phyloP scores from a whole-genome alignment of 2,113 vertebrate species.

The Daphoenositta chrysoptera region DNA sequence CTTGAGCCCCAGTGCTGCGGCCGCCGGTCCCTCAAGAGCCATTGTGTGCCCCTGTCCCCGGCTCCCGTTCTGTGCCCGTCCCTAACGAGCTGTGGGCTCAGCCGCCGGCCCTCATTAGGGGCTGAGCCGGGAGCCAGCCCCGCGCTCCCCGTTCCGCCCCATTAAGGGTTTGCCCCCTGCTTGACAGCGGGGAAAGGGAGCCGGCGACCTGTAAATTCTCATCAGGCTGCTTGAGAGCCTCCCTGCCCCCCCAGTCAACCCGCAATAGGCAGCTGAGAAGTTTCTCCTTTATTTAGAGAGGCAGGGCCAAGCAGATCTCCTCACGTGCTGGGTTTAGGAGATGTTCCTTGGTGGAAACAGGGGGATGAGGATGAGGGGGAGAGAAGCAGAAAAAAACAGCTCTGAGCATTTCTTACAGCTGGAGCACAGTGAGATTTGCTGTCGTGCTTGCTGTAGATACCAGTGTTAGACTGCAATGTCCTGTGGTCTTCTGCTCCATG shows the following conservation, averaged over 20 bases:
- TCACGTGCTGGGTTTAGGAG: background rate
- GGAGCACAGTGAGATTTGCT: background rate
- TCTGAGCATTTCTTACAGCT: background rate
- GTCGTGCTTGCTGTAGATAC: background rate
- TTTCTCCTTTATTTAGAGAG: slow-evolving; percentile 28
- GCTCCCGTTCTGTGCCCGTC: background rate
- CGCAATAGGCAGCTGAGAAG: slow-evolving; percentile 5
- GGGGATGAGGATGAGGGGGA: background rate
- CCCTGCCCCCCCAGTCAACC: slow-evolving; percentile 17
- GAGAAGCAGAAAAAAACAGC: background rate
- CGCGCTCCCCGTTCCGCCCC: slow-evolving; percentile 36
- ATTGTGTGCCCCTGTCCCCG: slow-evolving; percentile 49
- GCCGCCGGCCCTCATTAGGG: slow-evolving; percentile 59
- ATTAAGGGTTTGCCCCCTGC: slow-evolving; percentile 58
- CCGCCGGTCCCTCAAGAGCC: slow-evolving; percentile 55
- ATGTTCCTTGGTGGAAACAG: background rate
- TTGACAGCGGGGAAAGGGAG: slow-evolving; percentile 41
- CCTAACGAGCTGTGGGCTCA: slow-evolving; percentile 46
- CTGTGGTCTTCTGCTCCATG: background rate
- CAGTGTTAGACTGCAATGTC: background rate
- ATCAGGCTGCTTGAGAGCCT: background rate
- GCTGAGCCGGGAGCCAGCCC: background rate
- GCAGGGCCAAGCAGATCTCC: background rate
- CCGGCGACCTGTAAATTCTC: slow-evolving; percentile 48
- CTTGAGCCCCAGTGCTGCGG: slow-evolving; percentile 26